Evolutionary conservation across 2,888 invertebrate genomes (phyloP).

Genomic region (Chelonus formosanus): DNA sequence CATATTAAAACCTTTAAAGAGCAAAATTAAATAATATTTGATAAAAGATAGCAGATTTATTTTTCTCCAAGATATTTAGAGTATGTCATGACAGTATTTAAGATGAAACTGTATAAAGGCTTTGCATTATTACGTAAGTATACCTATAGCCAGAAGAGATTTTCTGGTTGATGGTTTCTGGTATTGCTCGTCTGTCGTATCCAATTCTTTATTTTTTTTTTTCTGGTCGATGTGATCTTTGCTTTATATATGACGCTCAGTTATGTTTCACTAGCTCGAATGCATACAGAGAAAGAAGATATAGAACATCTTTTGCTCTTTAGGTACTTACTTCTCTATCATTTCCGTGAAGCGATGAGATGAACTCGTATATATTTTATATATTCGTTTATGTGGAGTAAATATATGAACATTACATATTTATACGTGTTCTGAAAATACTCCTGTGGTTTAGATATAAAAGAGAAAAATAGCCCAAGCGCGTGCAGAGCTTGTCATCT

Average conservation of each 20-base stretch:
- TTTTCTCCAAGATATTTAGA: too few species aligned
- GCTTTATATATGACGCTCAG: not conserved
- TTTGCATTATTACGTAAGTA: too few species aligned
- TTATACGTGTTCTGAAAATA: constrained; percentile 21
- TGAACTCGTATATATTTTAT: constrained; percentile 33
- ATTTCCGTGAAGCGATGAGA: constrained; percentile 43
- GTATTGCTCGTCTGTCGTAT: too few species aligned
- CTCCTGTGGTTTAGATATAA: constrained; percentile 19
- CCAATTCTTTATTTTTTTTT: too few species aligned
- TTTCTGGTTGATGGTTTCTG: too few species aligned
- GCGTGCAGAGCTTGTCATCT: constrained; percentile 22
- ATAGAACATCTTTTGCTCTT: constrained; percentile 3
- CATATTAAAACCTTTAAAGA: too few species aligned
- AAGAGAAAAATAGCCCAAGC: constrained; percentile 25
- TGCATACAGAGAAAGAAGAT: constrained; percentile 6
- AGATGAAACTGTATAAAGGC: too few species aligned
- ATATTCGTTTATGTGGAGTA: constrained; percentile 42
- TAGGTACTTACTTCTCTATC: constrained; percentile 41
- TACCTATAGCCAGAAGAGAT: too few species aligned
- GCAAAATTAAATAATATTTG: too few species aligned
- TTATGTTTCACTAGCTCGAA: constrained; percentile 7
- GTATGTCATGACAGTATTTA: too few species aligned
- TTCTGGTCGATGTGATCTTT: constrained; percentile 1
- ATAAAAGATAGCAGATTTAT: too few species aligned
- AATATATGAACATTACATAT: constrained; percentile 31